phyloP scores from a whole-genome alignment of 2,797 vertebrate species.

The Characodon lateralis region DNA sequence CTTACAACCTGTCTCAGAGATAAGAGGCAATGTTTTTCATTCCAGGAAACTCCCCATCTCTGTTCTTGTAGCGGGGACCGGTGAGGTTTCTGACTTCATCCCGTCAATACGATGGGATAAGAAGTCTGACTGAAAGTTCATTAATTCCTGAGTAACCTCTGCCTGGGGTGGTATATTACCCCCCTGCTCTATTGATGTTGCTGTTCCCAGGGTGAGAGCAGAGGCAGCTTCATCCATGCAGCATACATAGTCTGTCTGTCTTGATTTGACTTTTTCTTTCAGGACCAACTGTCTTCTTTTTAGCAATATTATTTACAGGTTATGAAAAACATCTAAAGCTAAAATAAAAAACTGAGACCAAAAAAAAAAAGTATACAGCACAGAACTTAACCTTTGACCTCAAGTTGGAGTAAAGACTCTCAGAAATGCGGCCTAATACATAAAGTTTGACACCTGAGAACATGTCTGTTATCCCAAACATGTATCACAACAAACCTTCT shows the following conservation, averaged over 20 bases:
- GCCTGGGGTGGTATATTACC: conserved; percentile 65
- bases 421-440: neutral
- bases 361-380: neutral
- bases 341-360: neutral
- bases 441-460: neutral
- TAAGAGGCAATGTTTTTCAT: conserved; percentile 62
- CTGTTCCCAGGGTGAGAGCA: conserved; percentile 66
- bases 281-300: neutral
- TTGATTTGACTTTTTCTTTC: conserved; percentile 8
- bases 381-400: neutral
- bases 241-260: conserved; percentile 29
- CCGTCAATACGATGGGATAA: conserved; percentile 72
- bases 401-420: neutral
- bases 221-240: conserved; percentile 49
- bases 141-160: conserved; percentile 75
- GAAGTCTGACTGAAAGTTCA: conserved; percentile 73
- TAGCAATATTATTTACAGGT: neutral
- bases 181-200: conserved; percentile 70
- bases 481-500: too few relatives aligned
- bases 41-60: conserved; percentile 52
- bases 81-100: conserved; percentile 67
- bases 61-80: conserved; percentile 47
- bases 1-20: conserved; percentile 68
- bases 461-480: too few relatives aligned
- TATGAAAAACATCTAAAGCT: neutral